phyloP scores from a whole-genome alignment of 2,113 vertebrate genomes.

The Empidonax traillii region DNA sequence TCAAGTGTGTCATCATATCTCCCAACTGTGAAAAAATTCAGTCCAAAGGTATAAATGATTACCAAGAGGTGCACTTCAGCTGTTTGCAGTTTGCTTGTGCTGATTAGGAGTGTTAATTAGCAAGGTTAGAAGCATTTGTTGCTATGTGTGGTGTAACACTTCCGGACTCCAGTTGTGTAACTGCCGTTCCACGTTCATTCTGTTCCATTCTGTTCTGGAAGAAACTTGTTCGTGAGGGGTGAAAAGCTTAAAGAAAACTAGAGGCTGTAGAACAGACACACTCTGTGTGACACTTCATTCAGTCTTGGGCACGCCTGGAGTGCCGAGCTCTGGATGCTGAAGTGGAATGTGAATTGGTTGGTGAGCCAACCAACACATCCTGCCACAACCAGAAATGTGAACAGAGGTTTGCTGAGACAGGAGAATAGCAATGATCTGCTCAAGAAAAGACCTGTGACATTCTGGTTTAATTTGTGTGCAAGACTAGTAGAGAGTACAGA shows the following conservation, averaged over 20 bases:
- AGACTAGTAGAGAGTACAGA: not conserved
- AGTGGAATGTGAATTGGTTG: not conserved
- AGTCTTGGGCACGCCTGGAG: not conserved
- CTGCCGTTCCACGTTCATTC: not conserved
- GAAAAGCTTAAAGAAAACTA: not conserved
- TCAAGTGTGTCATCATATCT: conserved; percentile 97
- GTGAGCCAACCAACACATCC: not conserved
- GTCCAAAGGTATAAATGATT: conserved; percentile 85
- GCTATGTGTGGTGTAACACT: fast-evolving
- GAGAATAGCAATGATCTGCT: not conserved
- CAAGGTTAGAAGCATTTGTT: not conserved
- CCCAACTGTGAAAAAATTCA: conserved; percentile 99
- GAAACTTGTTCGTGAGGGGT: fast-evolving
- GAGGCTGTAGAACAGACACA: not conserved
- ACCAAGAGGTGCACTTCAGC: not conserved
- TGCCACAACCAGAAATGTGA: not conserved
- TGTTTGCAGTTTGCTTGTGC: not conserved
- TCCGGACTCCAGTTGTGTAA: not conserved
- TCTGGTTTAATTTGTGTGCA: not conserved
- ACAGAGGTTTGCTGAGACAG: not conserved
- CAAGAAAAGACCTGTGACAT: not conserved
- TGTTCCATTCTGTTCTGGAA: not conserved
- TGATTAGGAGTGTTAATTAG: not conserved
- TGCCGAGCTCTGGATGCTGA: not conserved
- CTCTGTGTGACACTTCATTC: not conserved